Percentiles rank a stretch among this genome's conserved stretches.
phyloP scores from a whole-genome alignment of 2,888 invertebrate genomes.

The Coecobrya sp. region DNA sequence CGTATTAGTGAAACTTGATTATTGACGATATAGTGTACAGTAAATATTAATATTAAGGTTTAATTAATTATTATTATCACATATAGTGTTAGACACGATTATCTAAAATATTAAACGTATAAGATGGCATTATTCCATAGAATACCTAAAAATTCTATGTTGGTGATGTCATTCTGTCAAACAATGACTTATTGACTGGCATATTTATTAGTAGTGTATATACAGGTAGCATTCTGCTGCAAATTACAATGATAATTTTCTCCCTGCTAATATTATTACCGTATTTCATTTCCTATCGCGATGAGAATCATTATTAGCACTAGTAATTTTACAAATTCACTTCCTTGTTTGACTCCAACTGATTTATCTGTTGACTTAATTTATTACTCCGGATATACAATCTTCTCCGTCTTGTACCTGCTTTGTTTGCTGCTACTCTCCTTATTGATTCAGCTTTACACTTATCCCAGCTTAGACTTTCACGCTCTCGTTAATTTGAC shows the following conservation, averaged over 20 bases:
- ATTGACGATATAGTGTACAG: not conserved
- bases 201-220: not conserved
- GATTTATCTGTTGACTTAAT: conserved; percentile 11
- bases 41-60: not conserved
- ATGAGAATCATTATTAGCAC: not conserved
- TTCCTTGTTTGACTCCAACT: not conserved
- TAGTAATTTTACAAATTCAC: not conserved
- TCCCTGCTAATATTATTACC: not conserved
- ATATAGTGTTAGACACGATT: not conserved
- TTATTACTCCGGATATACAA: not conserved
- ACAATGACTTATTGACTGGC: not conserved
- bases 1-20: conserved; percentile 61
- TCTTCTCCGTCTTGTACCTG: not conserved
- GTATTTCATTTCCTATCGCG: not conserved
- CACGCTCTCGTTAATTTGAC: conserved; percentile 19
- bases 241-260: not conserved
- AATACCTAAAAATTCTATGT: not conserved
- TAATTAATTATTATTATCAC: not conserved
- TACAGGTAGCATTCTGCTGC: not conserved
- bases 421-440: too few relatives aligned
- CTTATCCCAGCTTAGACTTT: conserved; percentile 14
- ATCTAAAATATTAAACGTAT: not conserved
- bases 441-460: not conserved
- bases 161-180: not conserved
- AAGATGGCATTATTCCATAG: not conserved